Percentiles rank a stretch among this genome's conserved stretches.
Evolutionary conservation across 1,140 invertebrate genomes (phyloP).

Genomic region (Drosophila nebulosa): DNA sequence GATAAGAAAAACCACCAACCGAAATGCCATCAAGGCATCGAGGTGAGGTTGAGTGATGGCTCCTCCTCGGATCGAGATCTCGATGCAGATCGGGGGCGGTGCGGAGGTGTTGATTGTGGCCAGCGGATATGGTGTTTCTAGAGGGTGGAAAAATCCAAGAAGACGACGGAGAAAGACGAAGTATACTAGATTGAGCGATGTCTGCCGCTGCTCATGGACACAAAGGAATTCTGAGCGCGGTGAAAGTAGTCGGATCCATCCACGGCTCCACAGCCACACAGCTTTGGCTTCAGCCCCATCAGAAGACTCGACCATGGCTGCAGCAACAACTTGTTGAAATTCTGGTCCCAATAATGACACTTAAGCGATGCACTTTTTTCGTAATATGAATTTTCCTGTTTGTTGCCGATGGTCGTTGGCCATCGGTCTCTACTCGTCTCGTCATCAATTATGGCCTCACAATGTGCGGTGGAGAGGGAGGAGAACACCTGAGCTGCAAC

Average conservation of each 20-base stretch:
- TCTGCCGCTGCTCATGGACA: slow-evolving; percentile 42
- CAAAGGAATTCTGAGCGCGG: slow-evolving; percentile 64
- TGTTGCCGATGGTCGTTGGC: slow-evolving; percentile 36
- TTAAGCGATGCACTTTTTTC: slow-evolving; percentile 77
- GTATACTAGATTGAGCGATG: slow-evolving; percentile 60
- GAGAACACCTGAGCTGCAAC: slow-evolving; percentile 65
- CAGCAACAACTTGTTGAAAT: slow-evolving; percentile 62
- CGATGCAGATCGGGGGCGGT: slow-evolving; percentile 32
- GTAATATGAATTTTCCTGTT: slow-evolving; percentile 77
- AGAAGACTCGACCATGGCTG: slow-evolving; percentile 42
- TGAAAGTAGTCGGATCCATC: slow-evolving; percentile 70
- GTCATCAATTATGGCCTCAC: slow-evolving; percentile 59
- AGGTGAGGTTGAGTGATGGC: slow-evolving; percentile 57
- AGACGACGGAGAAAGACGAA: not conserved
- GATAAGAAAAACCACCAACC: slow-evolving; percentile 48
- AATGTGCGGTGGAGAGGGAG: not conserved
- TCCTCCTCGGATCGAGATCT: slow-evolving; percentile 32
- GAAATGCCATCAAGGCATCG: slow-evolving; percentile 29
- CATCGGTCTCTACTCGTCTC: slow-evolving; percentile 38
- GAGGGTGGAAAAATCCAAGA: not conserved
- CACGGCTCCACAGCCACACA: too few relatives aligned
- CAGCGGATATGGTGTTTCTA: slow-evolving; percentile 53
- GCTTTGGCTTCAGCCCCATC: slow-evolving; percentile 19
- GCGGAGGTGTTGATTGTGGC: slow-evolving; percentile 65
- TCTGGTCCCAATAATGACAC: slow-evolving; percentile 77